Conservation (phyloP, 2,113 vertebrate genomes). For the Dolichotis patagonum region DNA sequence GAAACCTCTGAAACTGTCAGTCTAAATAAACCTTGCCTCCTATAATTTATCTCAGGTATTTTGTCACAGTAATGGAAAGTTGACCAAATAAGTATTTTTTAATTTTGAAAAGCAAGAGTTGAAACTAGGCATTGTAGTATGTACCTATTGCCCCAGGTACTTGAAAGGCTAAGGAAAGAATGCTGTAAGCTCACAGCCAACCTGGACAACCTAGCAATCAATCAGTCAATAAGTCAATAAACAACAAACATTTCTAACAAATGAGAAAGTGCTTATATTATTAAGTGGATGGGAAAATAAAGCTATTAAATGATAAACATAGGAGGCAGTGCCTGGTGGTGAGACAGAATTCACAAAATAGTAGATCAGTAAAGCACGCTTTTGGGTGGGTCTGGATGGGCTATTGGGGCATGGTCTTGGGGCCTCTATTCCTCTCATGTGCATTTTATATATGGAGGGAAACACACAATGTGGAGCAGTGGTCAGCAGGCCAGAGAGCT, state of each 20-base stretch:
- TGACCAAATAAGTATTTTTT: not conserved
- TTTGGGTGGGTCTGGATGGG: not conserved
- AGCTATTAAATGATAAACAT: not conserved
- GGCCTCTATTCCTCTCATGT: not conserved
- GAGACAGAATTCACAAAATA: not conserved
- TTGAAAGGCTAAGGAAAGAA: not conserved
- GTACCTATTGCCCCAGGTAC: not conserved
- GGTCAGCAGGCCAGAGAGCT: not conserved
- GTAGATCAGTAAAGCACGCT: not conserved
- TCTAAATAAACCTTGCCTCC: not conserved
- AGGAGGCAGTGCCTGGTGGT: not conserved
- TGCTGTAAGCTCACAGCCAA: not conserved
- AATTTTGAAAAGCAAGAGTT: not conserved
- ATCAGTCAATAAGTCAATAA: not conserved
- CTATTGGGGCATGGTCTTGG: not conserved
- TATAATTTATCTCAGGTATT: not conserved
- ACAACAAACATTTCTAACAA: not conserved
- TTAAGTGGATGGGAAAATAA: not conserved
- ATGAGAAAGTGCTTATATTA: not conserved
- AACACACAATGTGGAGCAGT: accelerated
- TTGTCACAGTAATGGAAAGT: not conserved
- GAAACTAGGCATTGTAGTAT: not conserved
- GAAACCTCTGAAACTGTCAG: not conserved
- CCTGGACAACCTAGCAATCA: not conserved
- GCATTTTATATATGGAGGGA: not conserved